Evolutionary conservation across 2,888 invertebrate species (phyloP).

Genomic region (Drosophila mulleri): DNA sequence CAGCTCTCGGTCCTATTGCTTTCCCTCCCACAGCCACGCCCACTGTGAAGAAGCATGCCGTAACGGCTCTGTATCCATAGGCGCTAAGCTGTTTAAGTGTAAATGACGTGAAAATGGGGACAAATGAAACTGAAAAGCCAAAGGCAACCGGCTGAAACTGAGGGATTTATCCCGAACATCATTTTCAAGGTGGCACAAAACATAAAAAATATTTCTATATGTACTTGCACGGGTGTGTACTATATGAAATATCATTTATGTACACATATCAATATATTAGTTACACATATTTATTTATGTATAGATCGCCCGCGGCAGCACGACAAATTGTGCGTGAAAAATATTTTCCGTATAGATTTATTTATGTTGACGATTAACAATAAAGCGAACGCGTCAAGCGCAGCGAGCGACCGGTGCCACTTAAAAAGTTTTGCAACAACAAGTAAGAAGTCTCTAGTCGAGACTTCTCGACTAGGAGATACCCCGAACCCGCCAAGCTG

Average conservation of each 20-base stretch:
- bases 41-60: constrained; percentile 5
- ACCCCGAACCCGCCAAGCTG: too few relatives aligned
- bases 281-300: constrained; percentile 60
- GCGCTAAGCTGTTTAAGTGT: constrained; percentile 77
- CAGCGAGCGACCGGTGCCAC: constrained; percentile 23
- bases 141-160: constrained; percentile 42
- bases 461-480: too few relatives aligned
- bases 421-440: constrained; percentile 50
- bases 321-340: constrained; percentile 69
- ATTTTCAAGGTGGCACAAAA: constrained; percentile 54
- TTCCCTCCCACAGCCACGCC: background rate
- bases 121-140: constrained; percentile 34
- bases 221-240: background rate
- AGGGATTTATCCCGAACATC: constrained; percentile 44
- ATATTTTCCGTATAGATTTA: constrained; percentile 63
- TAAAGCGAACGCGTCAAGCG: constrained; percentile 13
- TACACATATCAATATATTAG: constrained; percentile 52
- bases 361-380: constrained; percentile 74
- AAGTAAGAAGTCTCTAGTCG: too few relatives aligned
- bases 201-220: constrained; percentile 34
- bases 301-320: constrained; percentile 32
- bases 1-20: background rate
- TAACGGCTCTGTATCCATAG: constrained; percentile 39
- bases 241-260: constrained; percentile 19
- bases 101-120: constrained; percentile 76